Conservation (phyloP, 1,140 invertebrate species). For the Pseudomyrmex concolor region DNA sequence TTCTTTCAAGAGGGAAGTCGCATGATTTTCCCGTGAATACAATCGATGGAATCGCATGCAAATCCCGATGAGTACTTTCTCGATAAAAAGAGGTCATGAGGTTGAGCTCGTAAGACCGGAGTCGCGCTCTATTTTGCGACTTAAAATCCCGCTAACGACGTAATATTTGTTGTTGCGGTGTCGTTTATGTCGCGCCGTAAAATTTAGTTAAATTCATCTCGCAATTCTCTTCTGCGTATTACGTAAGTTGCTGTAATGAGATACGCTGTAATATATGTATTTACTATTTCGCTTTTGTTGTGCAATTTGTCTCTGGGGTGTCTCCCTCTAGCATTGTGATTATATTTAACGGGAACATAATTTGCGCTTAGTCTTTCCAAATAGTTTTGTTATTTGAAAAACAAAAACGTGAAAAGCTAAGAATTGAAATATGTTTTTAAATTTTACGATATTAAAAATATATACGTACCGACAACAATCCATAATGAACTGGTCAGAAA, state of each 20-base stretch:
- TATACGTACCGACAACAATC: conserved; percentile 61
- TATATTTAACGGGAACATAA: no score
- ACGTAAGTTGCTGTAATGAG: neutral
- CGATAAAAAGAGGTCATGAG: conserved; percentile 64
- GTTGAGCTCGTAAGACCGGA: conserved; percentile 9
- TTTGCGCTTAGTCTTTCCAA: no score
- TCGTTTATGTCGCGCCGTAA: neutral
- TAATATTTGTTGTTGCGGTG: neutral
- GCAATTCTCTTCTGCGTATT: neutral
- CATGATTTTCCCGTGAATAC: conserved; percentile 46
- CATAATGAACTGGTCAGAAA: conserved; percentile 45
- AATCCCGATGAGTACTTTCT: conserved; percentile 63
- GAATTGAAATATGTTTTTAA: neutral
- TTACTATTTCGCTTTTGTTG: neutral
- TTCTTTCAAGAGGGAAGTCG: neutral
- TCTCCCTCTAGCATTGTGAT: neutral
- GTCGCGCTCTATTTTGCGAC: conserved; percentile 58
- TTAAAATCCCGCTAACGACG: neutral
- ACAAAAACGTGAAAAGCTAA: neutral
- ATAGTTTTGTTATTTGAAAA: neutral
- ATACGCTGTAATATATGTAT: neutral
- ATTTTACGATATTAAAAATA: neutral
- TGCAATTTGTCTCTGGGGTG: neutral
- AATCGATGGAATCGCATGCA: conserved; percentile 56
- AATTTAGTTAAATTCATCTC: neutral